Conservation (phyloP, 1,140 invertebrate genomes). For the Kradibia gibbosae region DNA sequence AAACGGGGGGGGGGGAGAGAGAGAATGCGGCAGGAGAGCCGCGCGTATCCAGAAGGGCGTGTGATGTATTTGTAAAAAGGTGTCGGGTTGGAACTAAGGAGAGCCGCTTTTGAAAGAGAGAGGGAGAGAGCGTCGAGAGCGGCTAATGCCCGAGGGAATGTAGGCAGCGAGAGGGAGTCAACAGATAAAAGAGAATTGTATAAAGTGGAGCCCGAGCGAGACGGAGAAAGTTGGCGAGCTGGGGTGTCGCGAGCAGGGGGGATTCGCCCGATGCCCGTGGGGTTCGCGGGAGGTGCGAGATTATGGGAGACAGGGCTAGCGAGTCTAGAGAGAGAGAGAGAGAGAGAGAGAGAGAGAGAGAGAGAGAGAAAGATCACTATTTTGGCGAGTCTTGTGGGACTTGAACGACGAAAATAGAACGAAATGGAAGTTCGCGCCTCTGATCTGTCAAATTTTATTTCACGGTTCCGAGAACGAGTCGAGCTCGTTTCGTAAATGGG, state of each 20-base stretch:
- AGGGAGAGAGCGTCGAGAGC: neutral
- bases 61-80: slow-evolving; percentile 74
- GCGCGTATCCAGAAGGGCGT: slow-evolving; percentile 64
- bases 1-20: neutral
- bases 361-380: slow-evolving; percentile 15
- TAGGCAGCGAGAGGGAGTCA: slow-evolving; percentile 61
- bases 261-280: slow-evolving; percentile 61
- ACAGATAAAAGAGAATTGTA: slow-evolving; percentile 73
- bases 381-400: slow-evolving; percentile 24
- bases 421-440: slow-evolving; percentile 57
- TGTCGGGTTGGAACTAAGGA: slow-evolving; percentile 72
- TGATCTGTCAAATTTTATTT: slow-evolving; percentile 73
- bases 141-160: slow-evolving; percentile 66
- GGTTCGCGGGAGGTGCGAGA: slow-evolving; percentile 63
- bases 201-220: slow-evolving; percentile 66
- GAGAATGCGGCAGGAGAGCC: neutral
- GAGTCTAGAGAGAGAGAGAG: neutral
- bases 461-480: slow-evolving; percentile 63
- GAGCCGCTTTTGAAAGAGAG: slow-evolving; percentile 57
- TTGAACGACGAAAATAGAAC: slow-evolving; percentile 39
- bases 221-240: slow-evolving; percentile 42
- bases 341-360: neutral
- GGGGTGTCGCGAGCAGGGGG: slow-evolving; percentile 33
- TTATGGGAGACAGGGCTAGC: slow-evolving; percentile 27
- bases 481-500: slow-evolving; percentile 46